A percentile compares a stretch with the other conserved stretches of the same genome.
Evolutionary conservation across 2,797 vertebrate genomes (phyloP).

Genomic region (Sebastes goodei): DNA sequence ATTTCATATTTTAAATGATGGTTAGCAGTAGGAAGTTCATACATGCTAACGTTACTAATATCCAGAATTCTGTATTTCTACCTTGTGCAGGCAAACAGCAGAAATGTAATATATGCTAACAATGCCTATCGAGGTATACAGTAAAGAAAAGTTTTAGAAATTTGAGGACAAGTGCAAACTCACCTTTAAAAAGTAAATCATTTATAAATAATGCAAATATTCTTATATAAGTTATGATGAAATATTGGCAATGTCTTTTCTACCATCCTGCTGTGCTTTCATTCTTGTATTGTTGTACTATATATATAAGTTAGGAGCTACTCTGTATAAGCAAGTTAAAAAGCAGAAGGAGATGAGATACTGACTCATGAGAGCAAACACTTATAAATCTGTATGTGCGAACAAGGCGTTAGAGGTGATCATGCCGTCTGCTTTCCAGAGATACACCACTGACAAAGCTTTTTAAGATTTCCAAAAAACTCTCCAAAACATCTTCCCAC

Average conservation of each 20-base stretch:
- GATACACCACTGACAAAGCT: slow-evolving; percentile 8
- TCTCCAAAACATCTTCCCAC: background rate
- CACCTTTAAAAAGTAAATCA: background rate
- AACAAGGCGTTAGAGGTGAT: background rate
- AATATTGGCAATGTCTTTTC: background rate
- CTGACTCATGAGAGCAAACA: background rate
- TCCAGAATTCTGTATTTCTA: background rate
- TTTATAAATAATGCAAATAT: background rate
- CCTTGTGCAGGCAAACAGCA: background rate
- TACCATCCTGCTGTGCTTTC: background rate
- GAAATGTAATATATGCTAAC: background rate
- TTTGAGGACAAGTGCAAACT: background rate
- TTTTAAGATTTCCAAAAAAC: slow-evolving; percentile 17
- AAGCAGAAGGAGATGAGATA: background rate
- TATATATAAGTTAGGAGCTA: background rate
- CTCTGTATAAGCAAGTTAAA: background rate
- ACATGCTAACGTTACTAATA: background rate
- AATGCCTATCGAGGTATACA: background rate
- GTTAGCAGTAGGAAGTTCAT: background rate
- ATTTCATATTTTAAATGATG: background rate
- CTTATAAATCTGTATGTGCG: background rate
- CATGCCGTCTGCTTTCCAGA: background rate
- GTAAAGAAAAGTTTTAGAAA: background rate
- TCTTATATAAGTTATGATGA: too few species aligned
- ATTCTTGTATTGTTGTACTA: background rate